Evolutionary conservation across 1,140 invertebrate species (phyloP), one percentile per base, ranked within the genome.

Genomic region (Prorops nasuta): DNA sequence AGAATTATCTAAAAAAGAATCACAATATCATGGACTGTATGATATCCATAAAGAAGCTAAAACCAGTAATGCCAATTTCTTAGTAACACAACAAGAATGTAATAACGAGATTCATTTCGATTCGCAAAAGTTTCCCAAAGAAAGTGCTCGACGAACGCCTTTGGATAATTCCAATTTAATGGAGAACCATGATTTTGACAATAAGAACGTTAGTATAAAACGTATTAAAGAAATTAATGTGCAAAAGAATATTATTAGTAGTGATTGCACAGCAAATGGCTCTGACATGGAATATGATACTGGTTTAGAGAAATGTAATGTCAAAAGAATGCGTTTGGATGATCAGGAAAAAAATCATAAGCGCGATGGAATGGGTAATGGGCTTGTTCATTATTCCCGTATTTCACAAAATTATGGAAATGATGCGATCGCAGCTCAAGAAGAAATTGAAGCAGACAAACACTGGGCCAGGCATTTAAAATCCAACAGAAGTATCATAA

Each of bases 11-110:
- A 71, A 61, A 44, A 62, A 44, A 17, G 52, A 48, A 18, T 57
- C 60, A 7, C 54, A 63, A 17, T 61, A 59, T 32, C 58, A 59
- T 12, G 69, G 67, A 15, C 64, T 84, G 19, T 79, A 83, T 49
- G 83, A 85, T 49, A 83, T 84, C 53, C 69, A 82, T 12, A 86
- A 86, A 65, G 82, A 84, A 51, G 80, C 83, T 0, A 85, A 85
- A 68, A 85, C 82, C 4, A 80, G 83, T 19, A 85, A 85, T 61
- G 81, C 82, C 0, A 86, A 86, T 68, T 83, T 86, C 19, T 66
- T 84, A 8, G 79, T 80, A 2, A 78, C 75, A 0, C 76, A 79
- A 40, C 71, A 76, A 51, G 77, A 79, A 24, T 78, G 77, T 41
- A 80, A 83, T 46, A 82, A 83, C 49, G 76, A 80, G 48, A 77